phyloP scores from a whole-genome alignment of 2,888 invertebrate genomes.

The Meiosimyza platycephala region DNA sequence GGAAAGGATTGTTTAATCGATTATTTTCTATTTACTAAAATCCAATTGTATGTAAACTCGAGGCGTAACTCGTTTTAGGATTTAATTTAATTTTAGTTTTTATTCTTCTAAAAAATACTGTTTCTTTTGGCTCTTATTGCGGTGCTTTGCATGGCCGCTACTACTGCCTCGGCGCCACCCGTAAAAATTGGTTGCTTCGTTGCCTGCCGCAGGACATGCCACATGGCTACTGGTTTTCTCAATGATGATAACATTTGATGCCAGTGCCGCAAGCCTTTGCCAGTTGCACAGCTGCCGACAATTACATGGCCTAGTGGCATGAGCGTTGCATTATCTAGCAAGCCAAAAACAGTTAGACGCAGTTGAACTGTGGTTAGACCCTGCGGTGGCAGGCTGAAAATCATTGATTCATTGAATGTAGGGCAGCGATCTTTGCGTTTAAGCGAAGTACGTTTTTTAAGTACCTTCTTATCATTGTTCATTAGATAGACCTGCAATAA shows the following conservation, averaged over 20 bases:
- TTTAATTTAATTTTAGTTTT: neutral
- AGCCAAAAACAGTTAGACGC: constrained; percentile 74
- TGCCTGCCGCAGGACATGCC: constrained; percentile 77
- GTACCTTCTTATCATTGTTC: constrained; percentile 83
- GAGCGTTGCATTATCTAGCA: constrained; percentile 67
- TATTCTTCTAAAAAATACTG: constrained; percentile 54
- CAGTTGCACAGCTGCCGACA: constrained; percentile 78
- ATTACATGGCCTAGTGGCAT: constrained; percentile 83
- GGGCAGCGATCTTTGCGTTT: constrained; percentile 81
- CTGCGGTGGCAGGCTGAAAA: constrained; percentile 82
- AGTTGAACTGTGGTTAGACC: constrained; percentile 79
- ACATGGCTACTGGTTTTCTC: constrained; percentile 85
- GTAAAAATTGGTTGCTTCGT: constrained; percentile 60
- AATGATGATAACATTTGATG: constrained; percentile 85
- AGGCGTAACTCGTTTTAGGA: neutral
- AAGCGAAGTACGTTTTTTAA: constrained; percentile 83
- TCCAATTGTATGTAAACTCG: neutral
- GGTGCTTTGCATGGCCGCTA: constrained; percentile 61
- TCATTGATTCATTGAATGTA: constrained; percentile 87
- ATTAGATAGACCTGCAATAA: constrained; percentile 76
- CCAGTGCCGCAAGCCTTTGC: constrained; percentile 82
- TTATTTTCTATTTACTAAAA: neutral
- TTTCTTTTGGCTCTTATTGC: constrained; percentile 57
- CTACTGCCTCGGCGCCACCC: constrained; percentile 62
- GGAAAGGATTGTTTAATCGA: constrained; percentile 20